Base-by-base conservation (phyloP, 2,113 vertebrate genomes). In the Amblyornis subalaris region DNA sequence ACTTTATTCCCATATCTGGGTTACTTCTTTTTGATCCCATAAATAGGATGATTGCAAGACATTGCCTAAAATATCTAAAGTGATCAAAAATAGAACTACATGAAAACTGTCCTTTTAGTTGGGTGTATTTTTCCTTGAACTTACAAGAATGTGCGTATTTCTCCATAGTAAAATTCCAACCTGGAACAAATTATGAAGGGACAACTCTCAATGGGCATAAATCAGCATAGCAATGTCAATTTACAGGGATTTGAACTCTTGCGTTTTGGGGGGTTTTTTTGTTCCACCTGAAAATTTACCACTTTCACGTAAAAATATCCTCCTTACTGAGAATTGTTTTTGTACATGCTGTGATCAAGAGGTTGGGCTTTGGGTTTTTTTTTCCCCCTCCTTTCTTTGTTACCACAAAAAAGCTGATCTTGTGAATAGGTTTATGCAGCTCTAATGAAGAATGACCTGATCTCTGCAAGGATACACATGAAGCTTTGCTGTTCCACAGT, bases 381-480 rank as follows among this genome's bases (percentile, higher is more conserved):
- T 71, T 40, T 19, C 42, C 2, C 6, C 7, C 16, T 79, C 31
- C n/a, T 90, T 93, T 90, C 28, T 18, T 26, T 88, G 28, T 57
- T 86, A 70, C 50, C 58, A 67, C 60, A 60, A 81, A 78, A 84
- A 71, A 85, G 31, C 19, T 90, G 20, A 12, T 87, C 75, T 65
- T 82, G 40, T 74, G 92, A 95, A 92, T 96, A 91, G 61, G 82
- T 97, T 97, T 96, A 65, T 73, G 16, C 7, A 67, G 75, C 64
- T 90, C 74, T 96, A 95, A 96, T 91, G 95, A 97, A 96, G 87
- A 92, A 96, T 97, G 96, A 97, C 96, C 95, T 84, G 85, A 92
- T 97, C 94, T 96, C 84, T 97, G 25, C 47, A 85, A 61, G 44
- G 76, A 88, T 90, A 95, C 95, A 95, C 10, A 62, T 95, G 94